Evolutionary conservation across 2,888 invertebrate species (phyloP).

Genomic region (Drosophila birchii): DNA sequence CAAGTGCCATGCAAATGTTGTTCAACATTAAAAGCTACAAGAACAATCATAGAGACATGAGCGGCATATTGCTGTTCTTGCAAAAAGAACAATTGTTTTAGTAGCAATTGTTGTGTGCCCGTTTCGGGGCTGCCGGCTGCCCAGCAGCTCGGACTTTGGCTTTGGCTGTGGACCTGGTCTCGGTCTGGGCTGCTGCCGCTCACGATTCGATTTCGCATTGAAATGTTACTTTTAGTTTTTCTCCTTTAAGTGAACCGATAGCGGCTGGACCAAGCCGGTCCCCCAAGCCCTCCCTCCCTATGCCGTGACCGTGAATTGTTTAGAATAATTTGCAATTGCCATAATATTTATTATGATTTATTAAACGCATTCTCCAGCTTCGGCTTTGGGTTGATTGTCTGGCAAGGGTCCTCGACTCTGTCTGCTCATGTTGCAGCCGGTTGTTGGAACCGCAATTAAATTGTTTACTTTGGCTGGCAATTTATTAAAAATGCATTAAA

Average conservation of each 20-base stretch:
- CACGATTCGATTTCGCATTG: conserved; percentile 51
- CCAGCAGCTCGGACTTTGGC: conserved; percentile 24
- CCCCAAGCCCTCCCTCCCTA: not conserved
- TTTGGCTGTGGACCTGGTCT: conserved; percentile 6
- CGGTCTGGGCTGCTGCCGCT: conserved; percentile 22
- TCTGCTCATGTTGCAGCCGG: conserved; percentile 21
- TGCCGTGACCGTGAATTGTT: conserved; percentile 75
- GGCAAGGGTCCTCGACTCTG: conserved; percentile 57
- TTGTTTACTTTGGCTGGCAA: conserved; percentile 57
- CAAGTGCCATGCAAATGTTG: conserved; percentile 78
- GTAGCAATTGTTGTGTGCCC: conserved; percentile 70
- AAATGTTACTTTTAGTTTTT: conserved; percentile 44
- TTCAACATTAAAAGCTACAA: conserved; percentile 77
- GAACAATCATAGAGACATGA: conserved; percentile 70
- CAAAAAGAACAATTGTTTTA: conserved; percentile 73
- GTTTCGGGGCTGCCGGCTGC: conserved; percentile 64
- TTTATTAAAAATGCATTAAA: conserved; percentile 69
- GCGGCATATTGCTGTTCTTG: conserved; percentile 53
- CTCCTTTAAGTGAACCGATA: conserved; percentile 20
- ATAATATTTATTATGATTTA: conserved; percentile 75
- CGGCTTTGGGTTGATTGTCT: conserved; percentile 11
- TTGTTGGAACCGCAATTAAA: conserved; percentile 65
- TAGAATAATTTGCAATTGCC: conserved; percentile 76
- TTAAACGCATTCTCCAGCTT: conserved; percentile 60
- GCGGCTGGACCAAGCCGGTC: no score